A percentile compares a stretch with the other conserved stretches of the same genome.
Conservation (phyloP, 2,888 invertebrate genomes). For the Noctua janthina region DNA sequence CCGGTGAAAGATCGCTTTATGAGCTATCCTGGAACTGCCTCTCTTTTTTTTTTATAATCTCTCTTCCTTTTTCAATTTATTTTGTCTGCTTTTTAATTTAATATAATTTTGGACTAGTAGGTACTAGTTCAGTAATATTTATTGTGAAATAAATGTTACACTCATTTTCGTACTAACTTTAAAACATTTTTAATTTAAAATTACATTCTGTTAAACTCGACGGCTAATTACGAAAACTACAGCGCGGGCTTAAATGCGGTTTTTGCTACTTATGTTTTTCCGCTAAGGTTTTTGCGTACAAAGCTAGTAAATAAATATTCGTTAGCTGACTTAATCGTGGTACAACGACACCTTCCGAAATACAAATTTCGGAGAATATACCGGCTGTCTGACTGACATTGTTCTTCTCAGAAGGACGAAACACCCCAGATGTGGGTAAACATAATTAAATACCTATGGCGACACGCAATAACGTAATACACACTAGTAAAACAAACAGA, state of each 20-base stretch:
- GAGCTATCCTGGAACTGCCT: not conserved
- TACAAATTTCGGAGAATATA: conserved; percentile 27
- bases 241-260: conserved; percentile 1
- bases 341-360: conserved; percentile 14
- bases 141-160: not conserved
- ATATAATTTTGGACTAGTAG: not conserved
- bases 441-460: conserved; percentile 62
- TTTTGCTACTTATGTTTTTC: conserved; percentile 22
- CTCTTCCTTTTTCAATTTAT: not conserved
- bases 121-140: not conserved
- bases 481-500: conserved; percentile 54
- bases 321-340: conserved; percentile 2
- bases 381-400: conserved; percentile 10
- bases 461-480: conserved; percentile 55
- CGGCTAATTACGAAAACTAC: conserved; percentile 16
- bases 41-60: not conserved
- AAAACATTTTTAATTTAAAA: conserved; percentile 11
- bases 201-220: not conserved
- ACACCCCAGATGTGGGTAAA: conserved; percentile 46
- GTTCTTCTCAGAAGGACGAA: conserved; percentile 11
- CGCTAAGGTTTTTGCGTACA: not conserved
- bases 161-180: not conserved
- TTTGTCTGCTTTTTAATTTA: not conserved
- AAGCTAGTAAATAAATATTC: conserved; percentile 4
- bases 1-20: not conserved